phyloP scores from a whole-genome alignment of 2,113 vertebrate species.

The Nothobranchius furzeri region DNA sequence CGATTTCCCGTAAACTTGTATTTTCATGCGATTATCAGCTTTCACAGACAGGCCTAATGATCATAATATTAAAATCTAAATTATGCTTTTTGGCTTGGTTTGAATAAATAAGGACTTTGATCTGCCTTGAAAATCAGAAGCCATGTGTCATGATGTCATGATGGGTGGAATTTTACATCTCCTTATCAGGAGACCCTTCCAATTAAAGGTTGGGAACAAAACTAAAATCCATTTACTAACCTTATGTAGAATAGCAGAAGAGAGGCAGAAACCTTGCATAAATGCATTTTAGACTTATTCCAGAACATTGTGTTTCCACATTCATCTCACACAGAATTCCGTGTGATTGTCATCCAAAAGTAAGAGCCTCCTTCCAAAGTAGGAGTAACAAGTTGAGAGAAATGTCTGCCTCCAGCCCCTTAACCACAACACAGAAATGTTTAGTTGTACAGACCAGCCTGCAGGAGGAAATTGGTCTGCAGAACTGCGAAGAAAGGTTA shows the following conservation, averaged over 20 bases:
- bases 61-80: slow-evolving; percentile 35
- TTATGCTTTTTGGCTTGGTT: slow-evolving; percentile 19
- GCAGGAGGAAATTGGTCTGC: slow-evolving; percentile 60
- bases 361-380: slow-evolving; percentile 1
- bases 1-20: slow-evolving; percentile 31
- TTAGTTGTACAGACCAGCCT: slow-evolving; percentile 45
- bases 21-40: slow-evolving; percentile 61
- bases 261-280: slow-evolving; percentile 35
- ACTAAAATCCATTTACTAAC: background rate
- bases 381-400: slow-evolving; percentile 18
- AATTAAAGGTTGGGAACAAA: background rate
- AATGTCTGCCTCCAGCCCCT: slow-evolving; percentile 7
- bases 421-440: slow-evolving; percentile 50
- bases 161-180: slow-evolving; percentile 28
- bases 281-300: slow-evolving; percentile 18
- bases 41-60: slow-evolving; percentile 65
- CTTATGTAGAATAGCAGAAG: too few species aligned
- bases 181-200: background rate
- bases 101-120: slow-evolving; percentile 44
- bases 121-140: slow-evolving; percentile 46
- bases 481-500: slow-evolving; percentile 55
- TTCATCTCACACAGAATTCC: background rate
- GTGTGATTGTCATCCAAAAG: slow-evolving; percentile 14
- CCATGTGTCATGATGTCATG: slow-evolving; percentile 33
- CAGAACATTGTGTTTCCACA: background rate